Base-by-base conservation (phyloP, 2,797 vertebrate genomes). In the Gila robusta region DNA sequence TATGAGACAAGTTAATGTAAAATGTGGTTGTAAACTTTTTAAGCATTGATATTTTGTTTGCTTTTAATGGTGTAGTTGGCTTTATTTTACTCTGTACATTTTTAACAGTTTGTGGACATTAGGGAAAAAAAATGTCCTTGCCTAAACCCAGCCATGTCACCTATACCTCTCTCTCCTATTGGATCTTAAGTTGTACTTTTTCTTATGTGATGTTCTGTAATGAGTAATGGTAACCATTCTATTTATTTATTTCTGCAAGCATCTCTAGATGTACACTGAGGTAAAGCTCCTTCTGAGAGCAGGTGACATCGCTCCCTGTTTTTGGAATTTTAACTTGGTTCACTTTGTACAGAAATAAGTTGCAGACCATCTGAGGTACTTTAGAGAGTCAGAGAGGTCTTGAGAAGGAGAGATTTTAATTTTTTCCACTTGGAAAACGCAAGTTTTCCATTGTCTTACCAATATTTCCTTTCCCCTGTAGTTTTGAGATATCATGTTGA, bases 1-100 rank as follows among this genome's bases (percentile, higher is more conserved):
- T 91, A 94, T 93, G 91, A 95, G 90, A 95, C 92, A 89, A 94
- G 91, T 96, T 94, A 93, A 91, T 94, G 95, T 96, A 92, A 93
- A 94, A 95, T 91, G 95, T 96, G 95, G 93, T 96, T 93, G 94
- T 96, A 93, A 95, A 94, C 92, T 94, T 95, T 91, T 95, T 93
- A 92, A 94, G 91, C 92, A 93, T 95, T 93, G 92, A 91, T 92
- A 91, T 94, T 93, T 93, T 89, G 84, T 88, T 92, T 93, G 83
- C 71, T 90, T 91, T 91, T 92, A 91, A 93, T 94, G 93, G 94
- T 92, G 92, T 95, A 92, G 93, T 95, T 93, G 92, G 92, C 94
- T 94, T 93, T 91, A 90, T 91, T 87, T 85, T 70, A 88, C 89
- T 87, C 88, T 88, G 83, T 90, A 88, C 88, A 89, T 91, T 91